A percentile compares a stretch with the other conserved stretches of the same genome.
phyloP scores from a whole-genome alignment of 2,113 vertebrate species.

The Phalacrocorax carbo region DNA sequence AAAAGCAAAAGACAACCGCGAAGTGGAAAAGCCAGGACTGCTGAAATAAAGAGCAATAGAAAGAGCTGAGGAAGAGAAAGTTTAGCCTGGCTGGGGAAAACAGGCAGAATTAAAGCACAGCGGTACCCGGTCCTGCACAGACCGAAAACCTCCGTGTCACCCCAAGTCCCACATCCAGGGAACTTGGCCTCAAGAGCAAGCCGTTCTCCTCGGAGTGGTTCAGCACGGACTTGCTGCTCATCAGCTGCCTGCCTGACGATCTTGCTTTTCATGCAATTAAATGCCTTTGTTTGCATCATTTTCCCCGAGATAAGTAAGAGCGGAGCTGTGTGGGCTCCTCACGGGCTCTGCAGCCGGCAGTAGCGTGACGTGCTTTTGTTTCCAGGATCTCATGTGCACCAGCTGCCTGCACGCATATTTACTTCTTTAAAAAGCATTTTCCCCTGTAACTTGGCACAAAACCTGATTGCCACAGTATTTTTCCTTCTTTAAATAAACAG shows the following conservation, averaged over 20 bases:
- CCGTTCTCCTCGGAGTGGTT: neutral
- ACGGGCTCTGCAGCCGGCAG: fast-evolving
- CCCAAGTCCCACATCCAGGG: neutral
- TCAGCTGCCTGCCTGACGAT: neutral
- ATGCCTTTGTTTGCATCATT: fast-evolving
- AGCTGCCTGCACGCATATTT: neutral
- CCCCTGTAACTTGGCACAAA: neutral
- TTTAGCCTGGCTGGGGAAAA: neutral
- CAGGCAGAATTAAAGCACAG: neutral
- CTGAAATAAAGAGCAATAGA: neutral
- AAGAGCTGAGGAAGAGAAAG: neutral
- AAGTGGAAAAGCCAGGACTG: neutral
- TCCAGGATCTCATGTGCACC: neutral
- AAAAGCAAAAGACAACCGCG: neutral
- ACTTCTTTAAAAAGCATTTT: neutral
- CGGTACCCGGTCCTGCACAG: fast-evolving
- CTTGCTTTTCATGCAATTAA: neutral
- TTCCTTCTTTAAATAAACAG: neutral
- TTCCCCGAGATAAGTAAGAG: fast-evolving
- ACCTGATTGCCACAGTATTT: neutral
- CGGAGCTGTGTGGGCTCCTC: neutral
- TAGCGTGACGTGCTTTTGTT: neutral
- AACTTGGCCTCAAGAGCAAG: fast-evolving
- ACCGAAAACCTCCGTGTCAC: fast-evolving
- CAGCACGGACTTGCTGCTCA: neutral